Percentiles rank a stretch among this genome's conserved stretches.
Conservation (phyloP, 1,140 invertebrate species). For the Drosophila asahinai region DNA sequence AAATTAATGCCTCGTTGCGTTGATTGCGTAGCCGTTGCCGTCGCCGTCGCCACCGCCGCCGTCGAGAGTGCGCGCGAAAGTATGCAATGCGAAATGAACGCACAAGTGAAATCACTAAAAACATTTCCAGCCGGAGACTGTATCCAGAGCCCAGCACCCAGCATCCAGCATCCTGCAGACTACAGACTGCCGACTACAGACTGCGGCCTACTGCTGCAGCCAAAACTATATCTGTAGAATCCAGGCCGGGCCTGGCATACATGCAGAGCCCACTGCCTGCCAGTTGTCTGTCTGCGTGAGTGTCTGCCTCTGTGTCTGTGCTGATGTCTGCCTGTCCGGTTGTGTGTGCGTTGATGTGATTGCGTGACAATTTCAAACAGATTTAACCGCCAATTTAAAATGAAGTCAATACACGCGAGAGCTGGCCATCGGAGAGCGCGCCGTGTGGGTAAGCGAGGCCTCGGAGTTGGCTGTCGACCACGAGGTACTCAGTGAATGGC, state of each 20-base stretch:
- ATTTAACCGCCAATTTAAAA: slow-evolving; percentile 85
- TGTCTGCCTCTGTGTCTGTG: slow-evolving; percentile 25
- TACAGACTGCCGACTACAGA: slow-evolving; percentile 6
- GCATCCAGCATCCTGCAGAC: slow-evolving; percentile 3
- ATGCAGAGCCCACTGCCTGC: slow-evolving; percentile 27
- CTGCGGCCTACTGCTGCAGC: slow-evolving; percentile 19
- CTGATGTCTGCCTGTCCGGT: slow-evolving; percentile 33
- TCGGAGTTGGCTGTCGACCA: not conserved
- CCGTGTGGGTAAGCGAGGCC: not conserved
- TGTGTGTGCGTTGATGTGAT: slow-evolving; percentile 64
- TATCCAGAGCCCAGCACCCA: slow-evolving; percentile 1
- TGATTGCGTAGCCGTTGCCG: slow-evolving; percentile 64
- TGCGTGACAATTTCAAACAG: slow-evolving; percentile 83
- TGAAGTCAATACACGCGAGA: slow-evolving; percentile 79
- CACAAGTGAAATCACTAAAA: slow-evolving; percentile 81
- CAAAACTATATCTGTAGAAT: slow-evolving; percentile 4
- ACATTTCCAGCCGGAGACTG: slow-evolving; percentile 56
- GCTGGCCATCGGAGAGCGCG: slow-evolving; percentile 31
- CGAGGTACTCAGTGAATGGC: slow-evolving; percentile 5
- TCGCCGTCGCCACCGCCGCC: slow-evolving; percentile 27
- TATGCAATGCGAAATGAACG: slow-evolving; percentile 68
- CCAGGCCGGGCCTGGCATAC: slow-evolving; percentile 8
- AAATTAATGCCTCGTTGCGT: slow-evolving; percentile 84
- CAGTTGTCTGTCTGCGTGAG: slow-evolving; percentile 47
- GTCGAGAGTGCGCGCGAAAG: slow-evolving; percentile 66